A percentile compares a stretch with the other conserved stretches of the same genome.
Evolutionary conservation across 2,888 invertebrate species (phyloP).

Genomic region (Nymphalis urticae): DNA sequence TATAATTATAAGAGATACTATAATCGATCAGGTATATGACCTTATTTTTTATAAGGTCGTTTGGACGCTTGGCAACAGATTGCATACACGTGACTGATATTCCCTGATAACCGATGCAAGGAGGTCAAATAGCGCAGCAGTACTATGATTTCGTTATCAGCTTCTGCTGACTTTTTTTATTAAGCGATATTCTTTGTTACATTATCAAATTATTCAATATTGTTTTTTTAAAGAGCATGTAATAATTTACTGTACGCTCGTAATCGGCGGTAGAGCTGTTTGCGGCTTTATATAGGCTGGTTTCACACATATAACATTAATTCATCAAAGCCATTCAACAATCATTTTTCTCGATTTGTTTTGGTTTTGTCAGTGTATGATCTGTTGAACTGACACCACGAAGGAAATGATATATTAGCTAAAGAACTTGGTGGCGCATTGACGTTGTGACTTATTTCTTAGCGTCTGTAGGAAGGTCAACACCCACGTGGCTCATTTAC

Average conservation of each 20-base stretch:
- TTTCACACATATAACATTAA: too few species aligned
- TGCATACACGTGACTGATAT: conserved; percentile 10
- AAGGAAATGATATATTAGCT: not conserved
- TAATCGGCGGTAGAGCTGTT: too few species aligned
- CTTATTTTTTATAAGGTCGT: conserved; percentile 32
- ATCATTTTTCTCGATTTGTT: too few species aligned
- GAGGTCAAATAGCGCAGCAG: conserved; percentile 24
- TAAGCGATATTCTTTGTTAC: not conserved
- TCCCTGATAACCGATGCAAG: conserved; percentile 20
- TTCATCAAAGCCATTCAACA: too few species aligned
- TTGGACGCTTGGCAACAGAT: conserved; percentile 29
- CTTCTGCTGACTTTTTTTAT: not conserved
- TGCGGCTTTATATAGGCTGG: too few species aligned
- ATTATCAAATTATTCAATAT: not conserved
- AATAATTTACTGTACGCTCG: too few species aligned
- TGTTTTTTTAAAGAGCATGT: not conserved
- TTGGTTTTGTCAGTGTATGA: too few species aligned
- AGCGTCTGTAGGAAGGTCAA: too few species aligned
- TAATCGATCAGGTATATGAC: conserved; percentile 26
- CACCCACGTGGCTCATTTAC: too few species aligned
- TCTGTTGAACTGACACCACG: too few species aligned
- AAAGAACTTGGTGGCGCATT: too few species aligned
- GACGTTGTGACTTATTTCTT: too few species aligned
- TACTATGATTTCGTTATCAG: conserved; percentile 15
- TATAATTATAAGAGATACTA: not conserved